phyloP scores from a whole-genome alignment of 2,797 vertebrate genomes.

The Arctocebus calabarensis region DNA sequence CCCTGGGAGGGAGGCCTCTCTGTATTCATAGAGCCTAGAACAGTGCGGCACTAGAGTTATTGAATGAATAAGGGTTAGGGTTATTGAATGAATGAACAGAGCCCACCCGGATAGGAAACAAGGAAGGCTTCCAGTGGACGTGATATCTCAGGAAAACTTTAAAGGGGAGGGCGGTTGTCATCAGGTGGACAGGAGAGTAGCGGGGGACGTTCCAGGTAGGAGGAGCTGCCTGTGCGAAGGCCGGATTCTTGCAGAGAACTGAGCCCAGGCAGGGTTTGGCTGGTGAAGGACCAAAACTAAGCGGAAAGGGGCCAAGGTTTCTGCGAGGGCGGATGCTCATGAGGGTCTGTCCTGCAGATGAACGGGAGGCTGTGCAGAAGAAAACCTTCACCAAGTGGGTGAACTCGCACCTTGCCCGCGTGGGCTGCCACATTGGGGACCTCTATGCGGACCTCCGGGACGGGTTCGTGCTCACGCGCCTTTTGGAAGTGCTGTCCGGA shows the following conservation, averaged over 20 bases:
- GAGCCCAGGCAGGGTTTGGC: not conserved
- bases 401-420: constrained; percentile 94
- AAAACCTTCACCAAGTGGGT: constrained; percentile 99
- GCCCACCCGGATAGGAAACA: not conserved
- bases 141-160: not conserved
- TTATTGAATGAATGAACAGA: too few relatives aligned
- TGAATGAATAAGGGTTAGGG: too few relatives aligned
- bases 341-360: constrained; percentile 87
- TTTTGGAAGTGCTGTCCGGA: constrained; percentile 96
- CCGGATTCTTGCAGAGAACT: not conserved
- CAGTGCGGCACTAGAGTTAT: not conserved
- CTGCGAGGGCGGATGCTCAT: not conserved
- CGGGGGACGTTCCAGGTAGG: not conserved
- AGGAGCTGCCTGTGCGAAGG: not conserved
- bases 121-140: not conserved
- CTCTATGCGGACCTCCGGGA: constrained; percentile 95
- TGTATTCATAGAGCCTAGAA: not conserved
- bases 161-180: not conserved
- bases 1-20: not conserved
- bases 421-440: constrained; percentile 94
- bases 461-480: constrained; percentile 94
- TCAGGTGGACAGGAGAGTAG: not conserved
- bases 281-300: not conserved
- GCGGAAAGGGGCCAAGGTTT: not conserved
- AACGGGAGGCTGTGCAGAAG: constrained; percentile 96